phyloP scores from a whole-genome alignment of 2,888 invertebrate species.

The Antitype chi region DNA sequence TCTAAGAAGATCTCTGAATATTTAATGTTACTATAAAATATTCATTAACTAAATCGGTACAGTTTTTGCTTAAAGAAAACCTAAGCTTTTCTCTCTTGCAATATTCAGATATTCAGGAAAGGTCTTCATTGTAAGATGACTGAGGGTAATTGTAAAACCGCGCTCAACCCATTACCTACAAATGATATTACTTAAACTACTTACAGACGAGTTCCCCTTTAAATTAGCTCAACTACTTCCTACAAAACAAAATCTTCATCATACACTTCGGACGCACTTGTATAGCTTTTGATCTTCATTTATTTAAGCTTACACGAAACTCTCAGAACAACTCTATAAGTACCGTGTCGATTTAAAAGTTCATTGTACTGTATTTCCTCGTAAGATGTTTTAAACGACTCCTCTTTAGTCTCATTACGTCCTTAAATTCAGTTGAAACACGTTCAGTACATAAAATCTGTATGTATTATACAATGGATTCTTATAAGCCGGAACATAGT shows the following conservation, averaged over 20 bases:
- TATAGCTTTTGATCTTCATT: conserved; percentile 39
- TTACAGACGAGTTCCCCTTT: background rate
- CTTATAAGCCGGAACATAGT: background rate
- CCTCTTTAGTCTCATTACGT: conserved; percentile 15
- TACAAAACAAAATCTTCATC: conserved; percentile 9
- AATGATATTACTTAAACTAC: background rate
- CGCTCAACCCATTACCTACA: background rate
- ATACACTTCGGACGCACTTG: conserved; percentile 8
- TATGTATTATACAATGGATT: conserved; percentile 13
- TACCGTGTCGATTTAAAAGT: conserved; percentile 45
- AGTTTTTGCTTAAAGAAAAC: background rate
- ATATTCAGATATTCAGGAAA: background rate
- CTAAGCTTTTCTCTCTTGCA: background rate
- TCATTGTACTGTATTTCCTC: conserved; percentile 29
- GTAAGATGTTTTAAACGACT: conserved; percentile 38
- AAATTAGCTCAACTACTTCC: conserved; percentile 1
- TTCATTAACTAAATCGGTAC: no score
- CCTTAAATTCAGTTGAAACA: conserved; percentile 14
- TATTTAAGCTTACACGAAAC: conserved; percentile 37
- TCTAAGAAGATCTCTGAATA: background rate
- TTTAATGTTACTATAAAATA: background rate
- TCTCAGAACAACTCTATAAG: conserved; percentile 28
- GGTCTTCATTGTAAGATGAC: background rate
- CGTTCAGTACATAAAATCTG: conserved; percentile 9
- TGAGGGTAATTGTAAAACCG: background rate